phyloP scores from a whole-genome alignment of 2,113 vertebrate genomes.

The Corythornis madagascariensis region DNA sequence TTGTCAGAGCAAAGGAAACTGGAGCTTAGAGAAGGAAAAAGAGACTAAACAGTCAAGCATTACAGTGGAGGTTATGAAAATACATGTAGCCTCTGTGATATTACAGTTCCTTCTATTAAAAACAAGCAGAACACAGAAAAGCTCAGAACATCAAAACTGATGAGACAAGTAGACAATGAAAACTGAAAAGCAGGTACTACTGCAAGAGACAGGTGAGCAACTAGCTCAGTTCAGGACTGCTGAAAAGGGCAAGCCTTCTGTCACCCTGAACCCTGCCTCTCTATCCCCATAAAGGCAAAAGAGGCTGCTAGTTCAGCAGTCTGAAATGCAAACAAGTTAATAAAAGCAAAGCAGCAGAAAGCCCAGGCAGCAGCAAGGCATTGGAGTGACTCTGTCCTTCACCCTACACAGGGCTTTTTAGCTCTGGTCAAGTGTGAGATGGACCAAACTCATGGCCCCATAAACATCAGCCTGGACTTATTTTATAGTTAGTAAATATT shows the following conservation, averaged over 20 bases:
- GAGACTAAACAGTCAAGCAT: background rate
- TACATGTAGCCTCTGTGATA: background rate
- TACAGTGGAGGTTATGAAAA: background rate
- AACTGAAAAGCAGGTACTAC: background rate
- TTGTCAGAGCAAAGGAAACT: background rate
- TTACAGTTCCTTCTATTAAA: background rate
- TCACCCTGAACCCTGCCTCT: background rate
- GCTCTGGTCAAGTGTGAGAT: background rate
- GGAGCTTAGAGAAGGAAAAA: background rate
- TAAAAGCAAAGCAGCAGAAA: background rate
- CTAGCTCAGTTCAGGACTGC: background rate
- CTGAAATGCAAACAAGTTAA: background rate
- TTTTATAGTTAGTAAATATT: background rate
- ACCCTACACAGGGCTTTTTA: background rate
- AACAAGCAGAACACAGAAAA: background rate
- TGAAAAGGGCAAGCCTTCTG: background rate
- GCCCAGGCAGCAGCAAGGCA: background rate
- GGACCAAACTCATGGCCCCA: background rate
- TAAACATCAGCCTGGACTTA: background rate
- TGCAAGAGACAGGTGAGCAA: background rate
- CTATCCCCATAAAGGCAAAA: background rate
- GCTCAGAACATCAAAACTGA: background rate
- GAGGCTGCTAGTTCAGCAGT: background rate
- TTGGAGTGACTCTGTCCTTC: background rate
- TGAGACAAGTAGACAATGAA: background rate